Evolutionary conservation across 2,888 invertebrate species (phyloP).

Genomic region (Caradrina clavipalpis): DNA sequence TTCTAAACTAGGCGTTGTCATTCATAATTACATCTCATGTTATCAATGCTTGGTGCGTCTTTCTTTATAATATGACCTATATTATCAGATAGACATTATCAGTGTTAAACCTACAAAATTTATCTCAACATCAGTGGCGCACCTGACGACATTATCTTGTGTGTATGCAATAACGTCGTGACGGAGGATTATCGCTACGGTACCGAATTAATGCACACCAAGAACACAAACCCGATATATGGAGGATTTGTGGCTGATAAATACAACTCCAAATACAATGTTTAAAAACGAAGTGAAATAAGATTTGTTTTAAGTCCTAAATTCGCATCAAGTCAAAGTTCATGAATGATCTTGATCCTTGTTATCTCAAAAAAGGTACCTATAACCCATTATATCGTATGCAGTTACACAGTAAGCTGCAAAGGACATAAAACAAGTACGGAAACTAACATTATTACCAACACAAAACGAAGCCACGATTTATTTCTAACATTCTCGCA

Average conservation of each 20-base stretch:
- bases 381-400: not conserved
- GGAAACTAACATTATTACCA: not conserved
- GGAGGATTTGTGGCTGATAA: constrained; percentile 23
- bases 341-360: too few relatives aligned
- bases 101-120: constrained; percentile 48
- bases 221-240: constrained; percentile 31
- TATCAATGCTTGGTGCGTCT: constrained; percentile 22
- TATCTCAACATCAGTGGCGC: constrained; percentile 63
- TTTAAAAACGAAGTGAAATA: constrained; percentile 12
- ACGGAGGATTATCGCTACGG: constrained; percentile 35
- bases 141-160: constrained; percentile 59
- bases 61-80: constrained; percentile 45
- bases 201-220: constrained; percentile 49
- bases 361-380: not conserved
- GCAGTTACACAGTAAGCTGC: not conserved
- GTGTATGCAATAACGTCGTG: constrained; percentile 51
- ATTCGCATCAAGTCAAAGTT: not conserved
- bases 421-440: not conserved
- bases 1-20: not conserved
- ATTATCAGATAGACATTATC: constrained; percentile 58
- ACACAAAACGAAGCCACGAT: constrained; percentile 3
- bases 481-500: constrained; percentile 16
- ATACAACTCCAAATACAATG: constrained; percentile 25
- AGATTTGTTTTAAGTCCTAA: not conserved
- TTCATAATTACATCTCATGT: constrained; percentile 16